These are phyloP conservation scores for mouse (Mus musculus) DNA, from an alignment of 2,113 vertebrate species.

Conservation along the genomic window DNA sequence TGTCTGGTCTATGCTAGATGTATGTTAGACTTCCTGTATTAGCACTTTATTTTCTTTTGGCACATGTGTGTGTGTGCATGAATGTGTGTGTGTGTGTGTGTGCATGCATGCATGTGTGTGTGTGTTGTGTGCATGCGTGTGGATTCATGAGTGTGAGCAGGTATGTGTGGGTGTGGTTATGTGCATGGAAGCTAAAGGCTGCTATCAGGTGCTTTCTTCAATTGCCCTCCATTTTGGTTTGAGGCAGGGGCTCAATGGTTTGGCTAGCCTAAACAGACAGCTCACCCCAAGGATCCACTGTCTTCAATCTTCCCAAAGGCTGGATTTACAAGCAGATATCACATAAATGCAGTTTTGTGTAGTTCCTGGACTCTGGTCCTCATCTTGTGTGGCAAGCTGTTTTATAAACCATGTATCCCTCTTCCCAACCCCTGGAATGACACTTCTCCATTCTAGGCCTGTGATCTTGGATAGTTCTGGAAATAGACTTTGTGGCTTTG, in stretches of 20 bases:
- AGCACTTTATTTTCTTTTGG: not conserved
- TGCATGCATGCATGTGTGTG: not conserved
- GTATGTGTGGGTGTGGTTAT: not conserved
- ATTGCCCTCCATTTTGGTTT: not conserved
- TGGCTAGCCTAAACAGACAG: not conserved
- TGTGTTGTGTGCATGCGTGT: not conserved
- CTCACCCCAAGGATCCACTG: not conserved
- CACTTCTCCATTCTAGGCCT: not conserved
- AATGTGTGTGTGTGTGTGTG: not conserved
- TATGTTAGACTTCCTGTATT: not conserved
- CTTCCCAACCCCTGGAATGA: not conserved
- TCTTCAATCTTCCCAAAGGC: not conserved
- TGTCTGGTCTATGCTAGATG: not conserved
- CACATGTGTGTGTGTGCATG: accelerated
- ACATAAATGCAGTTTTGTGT: no score
- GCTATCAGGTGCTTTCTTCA: not conserved
- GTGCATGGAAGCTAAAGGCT: no score
- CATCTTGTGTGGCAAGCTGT: not conserved
- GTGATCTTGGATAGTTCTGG: not conserved
- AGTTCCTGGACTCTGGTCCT: not conserved
- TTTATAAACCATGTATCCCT: not conserved
- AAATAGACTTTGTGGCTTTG: not conserved
- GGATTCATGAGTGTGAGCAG: not conserved
- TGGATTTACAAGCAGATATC: not conserved
- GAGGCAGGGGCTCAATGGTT: not conserved